Conservation (phyloP, 2,888 invertebrate genomes). For the Petrolisthes manimaculis region DNA sequence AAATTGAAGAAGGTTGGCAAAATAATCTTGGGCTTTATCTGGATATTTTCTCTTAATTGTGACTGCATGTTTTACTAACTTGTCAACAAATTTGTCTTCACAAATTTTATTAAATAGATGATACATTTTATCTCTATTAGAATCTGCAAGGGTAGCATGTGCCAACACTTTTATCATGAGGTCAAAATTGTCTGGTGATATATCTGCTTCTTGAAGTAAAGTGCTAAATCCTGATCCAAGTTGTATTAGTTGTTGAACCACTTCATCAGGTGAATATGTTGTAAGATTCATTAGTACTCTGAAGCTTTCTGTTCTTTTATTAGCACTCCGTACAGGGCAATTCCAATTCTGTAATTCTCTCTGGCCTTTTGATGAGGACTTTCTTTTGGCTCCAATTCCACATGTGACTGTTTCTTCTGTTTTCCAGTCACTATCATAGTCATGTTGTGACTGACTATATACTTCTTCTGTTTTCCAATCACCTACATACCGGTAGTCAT, state of each 20-base stretch:
- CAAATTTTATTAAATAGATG: constrained; percentile 40
- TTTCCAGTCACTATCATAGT: no score
- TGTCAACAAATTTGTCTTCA: constrained; percentile 31
- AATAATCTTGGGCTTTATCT: not conserved
- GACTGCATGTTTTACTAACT: constrained; percentile 10
- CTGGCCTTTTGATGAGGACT: no score
- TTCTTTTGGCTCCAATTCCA: no score
- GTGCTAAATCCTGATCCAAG: constrained; percentile 41
- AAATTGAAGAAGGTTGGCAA: constrained; percentile 18
- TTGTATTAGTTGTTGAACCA: constrained; percentile 15
- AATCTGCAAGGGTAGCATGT: constrained; percentile 9
- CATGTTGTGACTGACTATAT: no score
- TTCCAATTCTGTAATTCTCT: no score
- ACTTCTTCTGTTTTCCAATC: no score
- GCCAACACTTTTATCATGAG: constrained; percentile 37
- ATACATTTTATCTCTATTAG: constrained; percentile 37
- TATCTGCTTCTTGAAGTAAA: constrained; percentile 29
- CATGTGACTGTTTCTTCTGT: no score
- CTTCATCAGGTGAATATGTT: constrained; percentile 35
- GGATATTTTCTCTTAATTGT: constrained; percentile 17
- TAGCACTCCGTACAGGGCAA: no score
- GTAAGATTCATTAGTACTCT: constrained; percentile 14
- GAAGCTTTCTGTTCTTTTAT: not conserved
- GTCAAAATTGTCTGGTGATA: constrained; percentile 23
- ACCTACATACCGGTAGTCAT: no score